These are phyloP conservation scores for Oncorhynchus gorbuscha DNA, from an alignment of 2,113 vertebrate species.

Conservation along the genomic window DNA sequence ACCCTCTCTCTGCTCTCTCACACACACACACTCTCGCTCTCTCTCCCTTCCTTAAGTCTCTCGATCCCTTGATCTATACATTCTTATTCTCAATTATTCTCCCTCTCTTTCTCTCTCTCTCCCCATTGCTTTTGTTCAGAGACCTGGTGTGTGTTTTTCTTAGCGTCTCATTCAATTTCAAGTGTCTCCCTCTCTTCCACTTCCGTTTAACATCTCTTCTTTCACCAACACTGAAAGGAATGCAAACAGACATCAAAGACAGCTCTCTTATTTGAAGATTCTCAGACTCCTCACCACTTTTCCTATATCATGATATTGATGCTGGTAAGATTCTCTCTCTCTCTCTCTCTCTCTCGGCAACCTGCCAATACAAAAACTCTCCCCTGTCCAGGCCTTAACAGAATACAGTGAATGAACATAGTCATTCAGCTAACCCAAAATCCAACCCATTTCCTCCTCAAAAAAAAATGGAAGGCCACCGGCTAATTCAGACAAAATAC, in stretches of 20 bases:
- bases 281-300: conserved; percentile 56
- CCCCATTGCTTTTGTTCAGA: conserved; percentile 56
- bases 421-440: not conserved
- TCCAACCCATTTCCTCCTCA: not conserved
- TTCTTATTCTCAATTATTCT: too few species aligned
- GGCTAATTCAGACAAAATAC: conserved; percentile 9
- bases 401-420: not conserved
- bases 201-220: conserved; percentile 64
- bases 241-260: conserved; percentile 76
- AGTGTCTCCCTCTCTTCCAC: conserved; percentile 63
- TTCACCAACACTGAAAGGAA: conserved; percentile 71
- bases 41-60: too few species aligned
- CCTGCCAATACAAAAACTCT: not conserved
- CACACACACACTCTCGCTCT: too few species aligned
- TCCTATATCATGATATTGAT: conserved; percentile 54
- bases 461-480: not conserved
- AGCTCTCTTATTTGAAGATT: conserved; percentile 61
- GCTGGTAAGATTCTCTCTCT: conserved; percentile 29
- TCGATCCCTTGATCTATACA: too few species aligned
- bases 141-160: conserved; percentile 62
- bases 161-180: conserved; percentile 62
- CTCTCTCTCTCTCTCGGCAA: conserved; percentile 6
- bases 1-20: not conserved
- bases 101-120: conserved; percentile 12
- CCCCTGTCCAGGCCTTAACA: not conserved